phyloP scores from a whole-genome alignment of 2,113 vertebrate genomes.

The Xiphophorus maculatus region DNA sequence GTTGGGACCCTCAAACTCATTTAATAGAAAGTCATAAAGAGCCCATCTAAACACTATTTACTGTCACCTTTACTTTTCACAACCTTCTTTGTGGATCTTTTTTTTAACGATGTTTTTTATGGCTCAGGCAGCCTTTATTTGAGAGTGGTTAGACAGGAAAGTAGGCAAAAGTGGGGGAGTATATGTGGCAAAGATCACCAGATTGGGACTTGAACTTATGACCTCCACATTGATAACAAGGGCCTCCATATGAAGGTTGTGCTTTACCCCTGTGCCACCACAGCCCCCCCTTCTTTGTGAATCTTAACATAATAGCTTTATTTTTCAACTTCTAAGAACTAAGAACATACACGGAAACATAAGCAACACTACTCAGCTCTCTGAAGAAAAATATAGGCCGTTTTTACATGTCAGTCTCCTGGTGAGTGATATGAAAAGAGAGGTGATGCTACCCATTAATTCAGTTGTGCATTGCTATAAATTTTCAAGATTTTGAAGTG shows the following conservation, averaged over 20 bases:
- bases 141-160: not conserved
- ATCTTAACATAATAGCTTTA: not conserved
- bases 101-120: slow-evolving; percentile 11
- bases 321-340: slow-evolving; percentile 12
- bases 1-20: not conserved
- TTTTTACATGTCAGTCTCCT: slow-evolving; percentile 30
- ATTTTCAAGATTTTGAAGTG: too few species aligned
- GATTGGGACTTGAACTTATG: too few species aligned
- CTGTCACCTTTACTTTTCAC: slow-evolving; percentile 55
- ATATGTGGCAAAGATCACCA: too few species aligned
- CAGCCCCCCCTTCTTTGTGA: too few species aligned
- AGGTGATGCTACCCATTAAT: not conserved
- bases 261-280: too few species aligned
- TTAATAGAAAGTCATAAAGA: slow-evolving; percentile 61
- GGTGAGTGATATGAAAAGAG: slow-evolving; percentile 1
- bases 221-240: too few species aligned
- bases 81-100: slow-evolving; percentile 7
- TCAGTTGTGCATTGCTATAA: not conserved
- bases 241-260: too few species aligned
- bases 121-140: not conserved
- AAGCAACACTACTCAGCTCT: slow-evolving; percentile 30
- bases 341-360: slow-evolving; percentile 58
- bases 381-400: slow-evolving; percentile 48
- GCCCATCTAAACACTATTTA: slow-evolving; percentile 37
- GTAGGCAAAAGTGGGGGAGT: too few species aligned